Evolutionary conservation across 2,113 vertebrate genomes (phyloP).

Genomic region (Tragulus kanchil): DNA sequence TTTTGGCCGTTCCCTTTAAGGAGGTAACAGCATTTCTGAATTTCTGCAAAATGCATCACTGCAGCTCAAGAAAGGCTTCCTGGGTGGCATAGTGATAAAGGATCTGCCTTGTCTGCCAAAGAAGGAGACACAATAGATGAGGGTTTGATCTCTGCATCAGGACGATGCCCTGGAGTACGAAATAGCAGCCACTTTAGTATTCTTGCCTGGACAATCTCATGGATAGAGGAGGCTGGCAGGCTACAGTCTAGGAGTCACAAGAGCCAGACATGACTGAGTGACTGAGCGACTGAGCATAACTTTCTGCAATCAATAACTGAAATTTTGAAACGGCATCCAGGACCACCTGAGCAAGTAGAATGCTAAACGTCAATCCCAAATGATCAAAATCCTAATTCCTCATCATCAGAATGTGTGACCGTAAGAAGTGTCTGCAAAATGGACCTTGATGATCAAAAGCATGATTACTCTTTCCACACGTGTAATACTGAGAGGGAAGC

Average conservation of each 20-base stretch:
- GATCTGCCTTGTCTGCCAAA: too few relatives aligned
- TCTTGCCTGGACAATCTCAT: neutral
- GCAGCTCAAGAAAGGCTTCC: neutral
- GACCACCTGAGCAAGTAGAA: neutral
- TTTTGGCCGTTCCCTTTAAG: neutral
- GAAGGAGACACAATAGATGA: too few relatives aligned
- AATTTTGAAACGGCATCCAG: neutral
- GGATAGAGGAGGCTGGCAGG: neutral
- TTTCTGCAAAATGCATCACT: neutral
- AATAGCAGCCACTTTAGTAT: neutral
- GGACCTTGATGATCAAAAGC: neutral
- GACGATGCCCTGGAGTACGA: neutral
- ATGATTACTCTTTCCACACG: rapidly evolving
- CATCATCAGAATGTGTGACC: neutral
- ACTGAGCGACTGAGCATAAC: too few relatives aligned
- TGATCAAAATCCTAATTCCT: neutral
- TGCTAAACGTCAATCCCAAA: neutral
- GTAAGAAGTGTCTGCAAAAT: rapidly evolving
- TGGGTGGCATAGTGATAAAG: too few relatives aligned
- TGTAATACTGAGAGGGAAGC: neutral
- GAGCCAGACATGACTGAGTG: neutral
- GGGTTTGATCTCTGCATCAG: too few relatives aligned
- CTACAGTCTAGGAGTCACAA: neutral
- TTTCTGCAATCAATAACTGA: neutral
- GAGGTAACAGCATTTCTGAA: neutral